Base-by-base conservation (phyloP, 2,797 vertebrate genomes). In the Kryptolebias ocellatus region DNA sequence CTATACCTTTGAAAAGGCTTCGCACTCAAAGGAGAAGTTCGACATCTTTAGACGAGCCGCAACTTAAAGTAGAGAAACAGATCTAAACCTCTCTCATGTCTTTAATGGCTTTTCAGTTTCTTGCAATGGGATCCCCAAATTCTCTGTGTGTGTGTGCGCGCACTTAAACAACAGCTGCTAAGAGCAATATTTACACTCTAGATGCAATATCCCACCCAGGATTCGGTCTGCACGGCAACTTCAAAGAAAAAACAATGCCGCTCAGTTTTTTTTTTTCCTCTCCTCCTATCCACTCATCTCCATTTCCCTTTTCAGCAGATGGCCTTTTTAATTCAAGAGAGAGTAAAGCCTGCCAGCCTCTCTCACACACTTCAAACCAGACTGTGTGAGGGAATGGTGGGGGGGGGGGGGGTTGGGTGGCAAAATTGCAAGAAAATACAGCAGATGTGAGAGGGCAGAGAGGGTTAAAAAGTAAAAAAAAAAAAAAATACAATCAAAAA, bases 301-400 rank as follows among this genome's bases (percentile, higher is more conserved):
- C 57, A 74, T 83, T 84, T 90, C 83, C 80, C 67, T 79, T 87
- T 86, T 82, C 86, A 85, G 77, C 93, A 93, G 91, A 92, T 92
- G 91, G 92, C 83, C 88, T 92, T 90, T 92, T 91, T 87, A 92
- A 93, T 90, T 91, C 89, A 87, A 86, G 76, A 87, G 76, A 86
- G 79, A 52, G 52, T 76, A 70, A 81, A 89, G 81, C 85, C 83
- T 91, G 90, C 89, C 92, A 91, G 79, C 82, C 76, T 85, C 85
- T 87, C 81, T 66, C 80, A 70, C 80, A 90, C 91, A 90, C 87
- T 86, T 91, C 88, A 84, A 81, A 90, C 76, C 81, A 89, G 76
- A 80, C 79, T 74, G 84, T 83, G 80, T 85, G 89, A 84, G 65
- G 77, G 72, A 8, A 8, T 10, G 9, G 37, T 5, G 37, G 2